Evolutionary conservation across 2,113 vertebrate species (phyloP).

Genomic region (Delphinapterus leucas): DNA sequence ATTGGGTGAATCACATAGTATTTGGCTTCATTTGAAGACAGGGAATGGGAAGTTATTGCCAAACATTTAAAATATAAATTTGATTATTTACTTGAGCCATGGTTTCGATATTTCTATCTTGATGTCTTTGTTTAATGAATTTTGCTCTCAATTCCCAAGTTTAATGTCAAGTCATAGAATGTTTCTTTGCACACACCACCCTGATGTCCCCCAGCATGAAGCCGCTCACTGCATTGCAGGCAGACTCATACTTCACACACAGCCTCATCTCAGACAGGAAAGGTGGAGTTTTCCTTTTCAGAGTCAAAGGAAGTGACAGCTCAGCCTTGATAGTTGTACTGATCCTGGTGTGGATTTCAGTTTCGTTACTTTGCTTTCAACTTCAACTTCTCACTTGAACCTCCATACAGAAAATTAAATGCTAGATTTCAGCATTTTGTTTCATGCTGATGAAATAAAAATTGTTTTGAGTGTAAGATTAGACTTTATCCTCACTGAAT

Average conservation of each 20-base stretch:
- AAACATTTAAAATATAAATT: not conserved
- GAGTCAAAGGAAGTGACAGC: constrained; percentile 50
- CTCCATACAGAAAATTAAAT: not conserved
- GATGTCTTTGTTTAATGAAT: not conserved
- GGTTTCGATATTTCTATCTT: not conserved
- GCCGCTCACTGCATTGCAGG: not conserved
- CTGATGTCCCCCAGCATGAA: not conserved
- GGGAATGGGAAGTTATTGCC: not conserved
- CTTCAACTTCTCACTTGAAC: not conserved
- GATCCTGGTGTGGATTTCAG: not conserved
- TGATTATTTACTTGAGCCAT: not conserved
- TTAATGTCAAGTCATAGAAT: not conserved
- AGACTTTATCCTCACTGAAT: not conserved
- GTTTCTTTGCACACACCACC: not conserved
- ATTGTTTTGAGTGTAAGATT: not conserved
- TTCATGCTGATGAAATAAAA: constrained; percentile 3
- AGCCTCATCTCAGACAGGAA: constrained; percentile 40
- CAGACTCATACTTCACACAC: not conserved
- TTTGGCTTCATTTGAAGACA: not conserved
- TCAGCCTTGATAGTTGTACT: fast-evolving
- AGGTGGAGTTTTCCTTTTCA: constrained; percentile 67
- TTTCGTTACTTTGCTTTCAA: constrained; percentile 9
- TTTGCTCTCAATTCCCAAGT: not conserved
- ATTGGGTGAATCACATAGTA: not conserved
- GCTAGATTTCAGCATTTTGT: not conserved